Evolutionary conservation across 2,797 vertebrate species (phyloP), one percentile per base, ranked within the genome.

Genomic region (Enteromius fasciolatus): DNA sequence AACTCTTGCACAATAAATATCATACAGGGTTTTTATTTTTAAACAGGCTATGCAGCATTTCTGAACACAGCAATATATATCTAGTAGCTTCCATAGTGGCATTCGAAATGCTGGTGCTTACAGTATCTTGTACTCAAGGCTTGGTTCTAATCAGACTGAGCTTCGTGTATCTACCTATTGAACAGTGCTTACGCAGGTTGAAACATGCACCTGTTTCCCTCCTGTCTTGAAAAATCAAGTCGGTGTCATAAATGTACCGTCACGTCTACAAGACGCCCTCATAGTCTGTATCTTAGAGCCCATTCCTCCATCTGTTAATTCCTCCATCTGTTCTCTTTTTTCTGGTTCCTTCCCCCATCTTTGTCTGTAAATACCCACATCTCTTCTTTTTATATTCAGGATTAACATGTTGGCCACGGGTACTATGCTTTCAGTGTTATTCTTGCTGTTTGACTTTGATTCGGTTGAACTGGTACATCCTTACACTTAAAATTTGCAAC

Each of bases 21-120:
- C 23, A 68, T 36, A 77, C 81, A 83, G 66, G 81, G 66, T 77
- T 83, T 83, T 83, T 23, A 5, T 68, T 83, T 82, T 80, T 4
- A 36, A 48, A 48, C 33, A 61, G 67, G 81, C 74, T 83, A 83
- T 83, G 81, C 80, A 82, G 80, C 74, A 63, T 83, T 78, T 77
- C 75, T 39, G 31, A 78, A 82, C 57, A 82, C 61, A 67, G 74
- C 74, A 77, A 83, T 83, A 83, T 80, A 31, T 69, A 83, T 68
- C 64, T 54, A 36, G 31, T 36, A 18, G 74, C 81, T 83, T 77
- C 81, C 64, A 33, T 15, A 28, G 25, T 36, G 63, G 63, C 61
- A 67, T 11, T 23, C 12, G 25, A 67, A 82, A 75, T 68, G 36
- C 73, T 76, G 73, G 79, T 82, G 72, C 63, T 46, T 68, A 57